Evolutionary conservation across 2,113 vertebrate genomes (phyloP).

Genomic region (Cyanoderma ruficeps): DNA sequence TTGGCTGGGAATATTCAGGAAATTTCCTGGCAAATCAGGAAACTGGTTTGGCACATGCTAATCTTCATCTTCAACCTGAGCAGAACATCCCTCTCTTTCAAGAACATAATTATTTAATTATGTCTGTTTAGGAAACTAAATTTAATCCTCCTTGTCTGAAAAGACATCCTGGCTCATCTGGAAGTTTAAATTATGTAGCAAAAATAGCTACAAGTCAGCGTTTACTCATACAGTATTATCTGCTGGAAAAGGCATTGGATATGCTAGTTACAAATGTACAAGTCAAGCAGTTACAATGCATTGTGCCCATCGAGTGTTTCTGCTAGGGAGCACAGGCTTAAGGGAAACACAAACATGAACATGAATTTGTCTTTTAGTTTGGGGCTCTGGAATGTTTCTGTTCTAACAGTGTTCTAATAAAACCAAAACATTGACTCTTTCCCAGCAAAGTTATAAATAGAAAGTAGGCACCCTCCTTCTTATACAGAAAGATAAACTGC

Average conservation of each 20-base stretch:
- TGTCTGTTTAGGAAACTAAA: background rate
- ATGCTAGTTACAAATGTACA: background rate
- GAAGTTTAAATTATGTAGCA: background rate
- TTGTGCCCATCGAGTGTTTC: background rate
- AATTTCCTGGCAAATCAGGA: background rate
- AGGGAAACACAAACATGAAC: constrained; percentile 31
- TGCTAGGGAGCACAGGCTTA: background rate
- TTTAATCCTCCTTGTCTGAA: background rate
- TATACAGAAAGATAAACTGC: constrained; percentile 20
- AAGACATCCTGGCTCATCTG: background rate
- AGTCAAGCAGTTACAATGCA: background rate
- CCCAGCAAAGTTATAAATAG: constrained; percentile 72
- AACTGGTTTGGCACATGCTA: background rate
- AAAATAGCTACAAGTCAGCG: background rate
- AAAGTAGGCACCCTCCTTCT: constrained; percentile 17
- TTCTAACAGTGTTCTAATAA: constrained; percentile 58
- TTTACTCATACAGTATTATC: background rate
- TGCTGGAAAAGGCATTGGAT: background rate
- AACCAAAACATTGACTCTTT: constrained; percentile 55
- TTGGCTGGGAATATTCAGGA: background rate
- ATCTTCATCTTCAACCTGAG: background rate
- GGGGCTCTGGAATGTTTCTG: constrained; percentile 54
- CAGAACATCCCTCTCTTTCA: background rate
- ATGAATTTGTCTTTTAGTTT: constrained; percentile 54
- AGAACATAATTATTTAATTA: background rate